Evolutionary conservation across 2,113 vertebrate genomes (phyloP).

Genomic region (Alligator mississippiensis): DNA sequence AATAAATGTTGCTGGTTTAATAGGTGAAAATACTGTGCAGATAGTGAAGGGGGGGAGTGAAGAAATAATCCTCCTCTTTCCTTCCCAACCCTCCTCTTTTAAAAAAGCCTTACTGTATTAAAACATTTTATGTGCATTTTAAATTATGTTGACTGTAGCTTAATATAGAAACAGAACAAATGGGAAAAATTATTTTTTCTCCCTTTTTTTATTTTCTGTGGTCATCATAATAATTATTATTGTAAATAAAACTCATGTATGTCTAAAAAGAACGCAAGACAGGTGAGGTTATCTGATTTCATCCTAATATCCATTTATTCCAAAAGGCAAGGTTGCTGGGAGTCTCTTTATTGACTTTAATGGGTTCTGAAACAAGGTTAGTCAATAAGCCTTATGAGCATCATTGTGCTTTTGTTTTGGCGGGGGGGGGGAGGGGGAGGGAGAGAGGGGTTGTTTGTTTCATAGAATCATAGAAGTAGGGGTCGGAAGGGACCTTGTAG

Average conservation of each 20-base stretch:
- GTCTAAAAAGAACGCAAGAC: not conserved
- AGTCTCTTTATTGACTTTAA: not conserved
- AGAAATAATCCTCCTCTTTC: too few species aligned
- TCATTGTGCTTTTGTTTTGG: not conserved
- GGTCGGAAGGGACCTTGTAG: too few species aligned
- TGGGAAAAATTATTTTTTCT: not conserved
- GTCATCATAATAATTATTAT: not conserved
- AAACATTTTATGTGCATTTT: not conserved
- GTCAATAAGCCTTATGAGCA: not conserved
- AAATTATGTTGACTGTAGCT: not conserved
- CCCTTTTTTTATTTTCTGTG: not conserved
- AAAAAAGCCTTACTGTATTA: not conserved
- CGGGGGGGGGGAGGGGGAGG: too few species aligned
- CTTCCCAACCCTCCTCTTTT: too few species aligned
- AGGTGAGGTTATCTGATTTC: not conserved
- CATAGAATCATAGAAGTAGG: too few species aligned
- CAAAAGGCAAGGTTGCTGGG: not conserved
- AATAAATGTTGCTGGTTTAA: too few species aligned
- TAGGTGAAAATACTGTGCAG: too few species aligned
- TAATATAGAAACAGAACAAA: not conserved
- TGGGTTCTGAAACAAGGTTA: not conserved
- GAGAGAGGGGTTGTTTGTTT: too few species aligned
- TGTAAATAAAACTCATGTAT: rapidly evolving
- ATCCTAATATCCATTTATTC: not conserved
- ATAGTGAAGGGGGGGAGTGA: too few species aligned